Percentiles rank a stretch among this genome's conserved stretches.
Evolutionary conservation across 2,797 vertebrate genomes (phyloP).

Genomic region (Astyanax mexicanus): DNA sequence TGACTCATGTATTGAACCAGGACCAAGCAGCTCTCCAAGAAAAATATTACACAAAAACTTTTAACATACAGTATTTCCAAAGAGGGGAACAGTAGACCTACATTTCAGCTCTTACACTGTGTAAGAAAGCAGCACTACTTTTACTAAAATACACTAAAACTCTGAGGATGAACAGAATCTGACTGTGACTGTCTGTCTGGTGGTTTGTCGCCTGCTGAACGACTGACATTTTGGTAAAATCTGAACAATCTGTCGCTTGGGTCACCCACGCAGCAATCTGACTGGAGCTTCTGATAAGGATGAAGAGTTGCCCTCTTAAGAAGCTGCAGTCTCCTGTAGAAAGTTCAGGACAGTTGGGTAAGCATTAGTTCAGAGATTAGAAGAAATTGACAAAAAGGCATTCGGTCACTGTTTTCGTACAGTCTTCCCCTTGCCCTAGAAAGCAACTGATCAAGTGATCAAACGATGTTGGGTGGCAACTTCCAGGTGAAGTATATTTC

Average conservation of each 20-base stretch:
- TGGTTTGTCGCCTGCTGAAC: background rate
- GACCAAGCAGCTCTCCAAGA: background rate
- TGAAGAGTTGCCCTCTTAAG: background rate
- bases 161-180: background rate
- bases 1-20: background rate
- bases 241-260: background rate
- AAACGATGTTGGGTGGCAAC: background rate
- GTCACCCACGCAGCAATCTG: slow-evolving; percentile 8
- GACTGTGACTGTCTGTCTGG: background rate
- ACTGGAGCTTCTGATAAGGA: slow-evolving; percentile 1
- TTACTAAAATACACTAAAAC: too few species aligned
- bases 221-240: background rate
- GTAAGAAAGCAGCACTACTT: background rate
- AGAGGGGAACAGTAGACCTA: background rate
- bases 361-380: background rate
- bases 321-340: background rate
- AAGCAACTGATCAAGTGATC: background rate
- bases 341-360: slow-evolving; percentile 9
- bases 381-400: slow-evolving; percentile 1
- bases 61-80: too few species aligned
- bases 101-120: too few species aligned
- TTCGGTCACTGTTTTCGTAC: background rate
- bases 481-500: too few species aligned
- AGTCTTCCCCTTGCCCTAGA: background rate
- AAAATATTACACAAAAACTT: background rate